phyloP scores from a whole-genome alignment of 2,888 invertebrate genomes.

The Hyles lineata region DNA sequence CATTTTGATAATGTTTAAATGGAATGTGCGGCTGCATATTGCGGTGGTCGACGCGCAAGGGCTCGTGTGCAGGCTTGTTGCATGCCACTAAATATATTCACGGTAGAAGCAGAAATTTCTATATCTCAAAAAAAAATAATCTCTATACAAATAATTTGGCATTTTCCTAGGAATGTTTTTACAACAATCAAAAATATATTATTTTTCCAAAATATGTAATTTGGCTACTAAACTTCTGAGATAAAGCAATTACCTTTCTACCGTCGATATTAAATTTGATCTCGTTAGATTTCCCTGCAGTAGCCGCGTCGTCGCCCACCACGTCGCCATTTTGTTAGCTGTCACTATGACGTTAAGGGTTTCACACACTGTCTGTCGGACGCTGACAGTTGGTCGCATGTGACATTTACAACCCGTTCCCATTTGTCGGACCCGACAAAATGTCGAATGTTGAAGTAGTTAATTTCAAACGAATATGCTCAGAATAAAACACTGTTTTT shows the following conservation, averaged over 20 bases:
- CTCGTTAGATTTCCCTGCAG: neutral
- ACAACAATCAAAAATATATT: no score
- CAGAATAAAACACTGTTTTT: no score
- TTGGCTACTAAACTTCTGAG: no score
- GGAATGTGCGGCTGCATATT: slow-evolving; percentile 15
- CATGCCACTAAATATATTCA: neutral
- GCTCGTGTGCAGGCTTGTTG: neutral
- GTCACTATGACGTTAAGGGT: slow-evolving; percentile 21
- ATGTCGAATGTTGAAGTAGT: no score
- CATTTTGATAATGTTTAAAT: slow-evolving; percentile 17
- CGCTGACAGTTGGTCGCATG: neutral
- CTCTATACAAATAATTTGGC: no score
- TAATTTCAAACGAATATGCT: no score
- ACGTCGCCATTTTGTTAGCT: slow-evolving; percentile 24
- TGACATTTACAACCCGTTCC: neutral
- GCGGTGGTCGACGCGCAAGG: neutral
- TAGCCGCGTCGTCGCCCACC: neutral
- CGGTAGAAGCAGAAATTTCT: no score
- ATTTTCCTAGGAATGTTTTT: no score
- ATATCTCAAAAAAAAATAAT: no score
- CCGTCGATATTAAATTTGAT: slow-evolving; percentile 10
- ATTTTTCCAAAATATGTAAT: no score
- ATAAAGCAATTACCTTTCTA: no score
- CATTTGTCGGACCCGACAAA: no score
- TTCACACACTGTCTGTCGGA: slow-evolving; percentile 16